Percentiles rank a stretch among this genome's conserved stretches.
phyloP scores from a whole-genome alignment of 2,888 invertebrate species.

The Tortrix viridana region DNA sequence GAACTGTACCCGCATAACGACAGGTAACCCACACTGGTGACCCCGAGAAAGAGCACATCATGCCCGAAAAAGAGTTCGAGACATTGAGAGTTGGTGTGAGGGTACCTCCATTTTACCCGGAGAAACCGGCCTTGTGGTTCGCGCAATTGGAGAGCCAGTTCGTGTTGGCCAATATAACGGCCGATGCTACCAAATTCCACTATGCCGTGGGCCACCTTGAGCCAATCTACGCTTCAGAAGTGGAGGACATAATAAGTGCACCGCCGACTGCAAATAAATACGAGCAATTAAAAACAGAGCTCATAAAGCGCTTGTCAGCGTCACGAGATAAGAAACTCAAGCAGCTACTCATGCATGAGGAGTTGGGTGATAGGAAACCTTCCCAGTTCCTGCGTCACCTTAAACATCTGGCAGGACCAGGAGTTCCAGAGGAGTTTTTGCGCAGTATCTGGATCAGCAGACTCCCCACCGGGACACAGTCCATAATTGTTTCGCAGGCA shows the following conservation, averaged over 20 bases:
- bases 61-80: background rate
- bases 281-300: constrained; percentile 24
- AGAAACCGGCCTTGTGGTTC: constrained; percentile 3
- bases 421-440: constrained; percentile 29
- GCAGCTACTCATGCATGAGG: constrained; percentile 35
- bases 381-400: constrained; percentile 37
- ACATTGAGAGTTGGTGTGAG: too few species aligned
- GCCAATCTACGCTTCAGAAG: background rate
- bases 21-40: background rate
- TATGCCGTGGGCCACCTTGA: background rate
- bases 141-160: constrained; percentile 3
- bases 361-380: constrained; percentile 36
- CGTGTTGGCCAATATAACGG: background rate
- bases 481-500: constrained; percentile 36
- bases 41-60: background rate
- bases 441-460: constrained; percentile 23
- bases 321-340: constrained; percentile 23
- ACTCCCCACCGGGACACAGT: constrained; percentile 34
- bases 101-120: constrained; percentile 3
- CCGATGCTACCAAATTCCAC: constrained; percentile 1
- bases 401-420: constrained; percentile 22
- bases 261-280: constrained; percentile 5
- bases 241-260: background rate
- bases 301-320: constrained; percentile 9
- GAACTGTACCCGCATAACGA: too few species aligned